Evolutionary conservation across 2,113 vertebrate species (phyloP).

Genomic region (Fulmarus glacialis): DNA sequence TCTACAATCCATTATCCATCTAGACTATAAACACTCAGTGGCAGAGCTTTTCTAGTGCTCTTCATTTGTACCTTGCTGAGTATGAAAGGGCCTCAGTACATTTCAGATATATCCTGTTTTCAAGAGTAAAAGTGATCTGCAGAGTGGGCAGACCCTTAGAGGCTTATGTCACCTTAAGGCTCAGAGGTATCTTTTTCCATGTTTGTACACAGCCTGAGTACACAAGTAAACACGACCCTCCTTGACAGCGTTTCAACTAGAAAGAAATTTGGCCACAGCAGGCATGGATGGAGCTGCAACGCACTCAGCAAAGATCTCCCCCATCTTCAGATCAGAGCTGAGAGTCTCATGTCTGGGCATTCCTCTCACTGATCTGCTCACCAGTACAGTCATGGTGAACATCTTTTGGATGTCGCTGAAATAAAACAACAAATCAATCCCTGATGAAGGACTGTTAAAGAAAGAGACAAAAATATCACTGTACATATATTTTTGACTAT

Average conservation of each 20-base stretch:
- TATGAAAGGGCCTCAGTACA: neutral
- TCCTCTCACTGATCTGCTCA: neutral
- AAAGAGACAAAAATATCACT: neutral
- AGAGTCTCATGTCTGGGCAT: neutral
- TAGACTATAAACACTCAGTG: neutral
- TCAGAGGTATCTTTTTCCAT: neutral
- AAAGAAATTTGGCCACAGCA: neutral
- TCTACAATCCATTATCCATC: neutral
- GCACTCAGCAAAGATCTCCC: neutral
- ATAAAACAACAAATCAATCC: neutral
- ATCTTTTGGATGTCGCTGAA: neutral
- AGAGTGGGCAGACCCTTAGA: neutral
- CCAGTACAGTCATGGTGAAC: no score
- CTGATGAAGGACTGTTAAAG: neutral
- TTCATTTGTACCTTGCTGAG: neutral
- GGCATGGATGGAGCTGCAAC: neutral
- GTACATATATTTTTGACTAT: neutral
- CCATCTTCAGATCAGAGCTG: neutral
- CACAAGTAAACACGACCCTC: neutral
- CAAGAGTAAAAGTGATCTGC: neutral
- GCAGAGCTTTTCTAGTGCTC: neutral
- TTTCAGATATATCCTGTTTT: neutral
- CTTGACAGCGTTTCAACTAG: neutral
- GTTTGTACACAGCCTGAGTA: neutral
- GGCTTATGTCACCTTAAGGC: neutral